Conservation (phyloP, 2,888 invertebrate species). For the Anagyrus pseudococci region DNA sequence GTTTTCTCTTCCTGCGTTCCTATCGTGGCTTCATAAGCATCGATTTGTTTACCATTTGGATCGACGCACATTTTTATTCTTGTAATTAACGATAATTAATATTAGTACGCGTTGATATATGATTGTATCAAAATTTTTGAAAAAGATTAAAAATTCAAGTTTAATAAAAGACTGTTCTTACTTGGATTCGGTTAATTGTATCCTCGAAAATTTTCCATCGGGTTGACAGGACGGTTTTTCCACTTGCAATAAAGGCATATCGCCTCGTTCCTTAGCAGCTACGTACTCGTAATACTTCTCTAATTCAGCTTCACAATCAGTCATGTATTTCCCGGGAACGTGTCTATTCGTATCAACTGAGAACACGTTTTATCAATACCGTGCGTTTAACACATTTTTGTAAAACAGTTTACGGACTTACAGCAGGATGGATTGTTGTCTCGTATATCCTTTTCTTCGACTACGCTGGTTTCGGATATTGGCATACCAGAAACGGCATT, state of each 20-base stretch:
- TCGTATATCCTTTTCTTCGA: constrained; percentile 53
- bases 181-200: constrained; percentile 59
- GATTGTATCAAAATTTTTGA: too few species aligned
- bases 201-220: constrained; percentile 64
- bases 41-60: too few species aligned
- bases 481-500: too few species aligned
- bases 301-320: constrained; percentile 60
- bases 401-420: constrained; percentile 46
- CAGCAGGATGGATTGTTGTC: constrained; percentile 58
- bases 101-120: too few species aligned
- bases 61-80: too few species aligned
- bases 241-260: constrained; percentile 34
- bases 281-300: constrained; percentile 39
- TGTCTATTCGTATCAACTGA: constrained; percentile 59
- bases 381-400: too few species aligned
- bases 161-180: too few species aligned
- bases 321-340: constrained; percentile 55
- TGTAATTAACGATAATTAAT: too few species aligned
- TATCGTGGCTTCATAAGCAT: too few species aligned
- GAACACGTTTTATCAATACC: constrained; percentile 30
- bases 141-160: too few species aligned
- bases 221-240: constrained; percentile 61
- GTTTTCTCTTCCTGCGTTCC: too few species aligned
- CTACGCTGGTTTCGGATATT: too few species aligned
- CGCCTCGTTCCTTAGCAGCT: neutral